phyloP scores from a whole-genome alignment of 2,113 vertebrate genomes.

The Otus sunia region DNA sequence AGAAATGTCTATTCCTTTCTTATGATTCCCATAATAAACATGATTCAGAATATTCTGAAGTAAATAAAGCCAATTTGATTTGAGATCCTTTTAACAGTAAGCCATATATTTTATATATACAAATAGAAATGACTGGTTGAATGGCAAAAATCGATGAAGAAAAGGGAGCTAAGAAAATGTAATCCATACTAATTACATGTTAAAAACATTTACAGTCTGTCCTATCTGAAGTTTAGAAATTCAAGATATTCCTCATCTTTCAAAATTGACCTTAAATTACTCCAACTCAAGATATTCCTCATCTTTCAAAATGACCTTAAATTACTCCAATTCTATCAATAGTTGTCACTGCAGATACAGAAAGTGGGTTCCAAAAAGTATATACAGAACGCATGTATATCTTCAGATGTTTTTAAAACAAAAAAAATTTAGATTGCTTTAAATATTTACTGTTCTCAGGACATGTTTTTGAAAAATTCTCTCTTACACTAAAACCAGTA shows the following conservation, averaged over 20 bases:
- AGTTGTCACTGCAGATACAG: not conserved
- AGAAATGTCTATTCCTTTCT: not conserved
- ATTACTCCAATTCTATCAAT: not conserved
- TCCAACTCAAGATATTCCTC: not conserved
- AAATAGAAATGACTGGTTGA: conserved; percentile 1
- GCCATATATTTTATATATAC: not conserved
- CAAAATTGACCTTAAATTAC: not conserved
- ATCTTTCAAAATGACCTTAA: not conserved
- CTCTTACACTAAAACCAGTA: not conserved
- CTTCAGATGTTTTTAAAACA: not conserved
- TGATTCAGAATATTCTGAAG: not conserved
- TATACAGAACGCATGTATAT: not conserved
- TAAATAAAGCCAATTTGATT: conserved; percentile 24
- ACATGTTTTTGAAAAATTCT: fast-evolving
- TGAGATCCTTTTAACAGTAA: conserved; percentile 10
- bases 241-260: not conserved
- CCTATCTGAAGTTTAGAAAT: not conserved
- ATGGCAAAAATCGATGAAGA: conserved; percentile 28
- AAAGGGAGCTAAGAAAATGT: conserved; percentile 22
- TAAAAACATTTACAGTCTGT: conserved; percentile 16
- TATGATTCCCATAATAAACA: not conserved
- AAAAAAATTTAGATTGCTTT: not conserved
- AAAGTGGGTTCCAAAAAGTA: not conserved
- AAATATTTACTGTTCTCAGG: not conserved
- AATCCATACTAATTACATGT: conserved; percentile 35